phyloP scores from a whole-genome alignment of 2,113 vertebrate species.

The Chitala chitala region DNA sequence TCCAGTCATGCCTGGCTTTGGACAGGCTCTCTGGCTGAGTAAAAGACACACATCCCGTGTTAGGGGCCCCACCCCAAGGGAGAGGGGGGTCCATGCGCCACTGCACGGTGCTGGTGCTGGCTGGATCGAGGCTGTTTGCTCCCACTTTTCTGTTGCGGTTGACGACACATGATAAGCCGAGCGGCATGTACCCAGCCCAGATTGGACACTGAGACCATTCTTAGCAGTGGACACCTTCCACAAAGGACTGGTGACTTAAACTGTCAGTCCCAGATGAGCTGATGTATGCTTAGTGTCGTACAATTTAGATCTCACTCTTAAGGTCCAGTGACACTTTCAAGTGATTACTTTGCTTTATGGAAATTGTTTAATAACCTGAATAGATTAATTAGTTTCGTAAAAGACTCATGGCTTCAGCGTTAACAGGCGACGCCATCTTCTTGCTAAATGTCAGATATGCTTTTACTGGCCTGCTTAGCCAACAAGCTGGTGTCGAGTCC shows the following conservation, averaged over 20 bases:
- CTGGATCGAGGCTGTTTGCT: conserved; percentile 99
- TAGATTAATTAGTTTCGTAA: no score
- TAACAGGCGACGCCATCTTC: conserved; percentile 49
- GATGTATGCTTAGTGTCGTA: no score
- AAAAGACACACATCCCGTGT: not conserved
- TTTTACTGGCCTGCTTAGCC: conserved; percentile 50
- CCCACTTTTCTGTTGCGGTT: conserved; percentile 99
- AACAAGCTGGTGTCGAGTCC: conserved; percentile 52
- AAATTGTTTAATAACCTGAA: no score
- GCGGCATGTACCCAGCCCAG: conserved; percentile 89
- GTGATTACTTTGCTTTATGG: no score
- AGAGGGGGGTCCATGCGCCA: conserved; percentile 80
- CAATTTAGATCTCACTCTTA: no score
- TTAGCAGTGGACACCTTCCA: not conserved
- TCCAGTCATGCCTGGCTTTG: no score
- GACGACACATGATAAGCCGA: conserved; percentile 99
- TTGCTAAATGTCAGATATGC: conserved; percentile 49
- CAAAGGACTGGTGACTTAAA: no score
- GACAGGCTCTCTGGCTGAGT: not conserved
- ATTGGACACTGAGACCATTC: conserved; percentile 57
- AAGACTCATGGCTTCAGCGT: conserved; percentile 53
- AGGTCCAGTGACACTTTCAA: no score
- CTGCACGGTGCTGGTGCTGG: conserved; percentile 91
- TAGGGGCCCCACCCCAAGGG: not conserved
- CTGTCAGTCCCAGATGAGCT: no score